Base-by-base conservation (phyloP, 1,140 invertebrate genomes). In the Oryctes rhinoceros region DNA sequence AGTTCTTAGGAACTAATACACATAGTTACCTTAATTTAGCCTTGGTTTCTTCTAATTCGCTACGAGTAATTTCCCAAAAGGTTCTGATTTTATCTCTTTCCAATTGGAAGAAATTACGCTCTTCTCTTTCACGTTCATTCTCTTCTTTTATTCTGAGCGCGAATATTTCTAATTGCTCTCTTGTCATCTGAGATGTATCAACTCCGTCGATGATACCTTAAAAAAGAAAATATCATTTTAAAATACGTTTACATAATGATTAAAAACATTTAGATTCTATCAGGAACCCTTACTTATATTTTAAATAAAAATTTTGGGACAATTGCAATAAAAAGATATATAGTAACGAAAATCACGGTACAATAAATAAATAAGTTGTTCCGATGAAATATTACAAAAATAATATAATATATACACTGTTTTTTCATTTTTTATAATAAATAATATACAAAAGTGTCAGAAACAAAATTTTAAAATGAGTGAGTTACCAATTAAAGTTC, bases 91-190 rank as follows among this genome's bases (percentile, higher is more conserved):
- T 98, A 87, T 99, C 97, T 83, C 97, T 90, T 88, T 99, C 97
- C 76, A 98, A 87, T 89, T 98, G 97, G 84, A 98, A 98, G 86
- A 95, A 98, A 87, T 98, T 98, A 82, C 97, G 89, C 88, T 99
- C 97, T 88, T 98, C 97, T 83, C 97, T 90, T 88, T 98, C 97
- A 67, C 96, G 91, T 85, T 98, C 97, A 86, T 98, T 90, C 89
- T 98, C 96, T 84, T 97, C 95, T 85, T 96, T 92, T n/a, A 98
- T 92, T 84, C 93, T 92, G 37, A 94, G 89, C 9, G 96, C 93
- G 86, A 98, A 97, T 79, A 94, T 92, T 88, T 98, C 96, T 65
- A 99, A 89, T 89, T 98, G 96, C 86, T 98, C 97, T 85, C 96
- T 92, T 20, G 93, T 94, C 97, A 99, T 98, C 87, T 97, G 94